Conservation (phyloP, 2,888 invertebrate species). For the Achlya flavicornis region DNA sequence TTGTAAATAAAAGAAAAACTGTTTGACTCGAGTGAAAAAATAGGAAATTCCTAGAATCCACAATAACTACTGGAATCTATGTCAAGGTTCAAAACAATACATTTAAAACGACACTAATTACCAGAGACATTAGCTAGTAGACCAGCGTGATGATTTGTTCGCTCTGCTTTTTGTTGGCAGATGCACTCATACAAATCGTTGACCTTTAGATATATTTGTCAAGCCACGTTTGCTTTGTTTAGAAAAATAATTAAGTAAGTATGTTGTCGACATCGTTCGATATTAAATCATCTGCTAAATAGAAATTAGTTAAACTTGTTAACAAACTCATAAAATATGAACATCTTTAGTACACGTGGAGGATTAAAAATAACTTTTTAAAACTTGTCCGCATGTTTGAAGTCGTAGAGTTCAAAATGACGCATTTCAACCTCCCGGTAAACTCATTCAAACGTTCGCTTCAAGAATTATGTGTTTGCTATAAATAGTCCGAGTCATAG, state of each 20-base stretch:
- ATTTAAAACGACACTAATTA: slow-evolving; percentile 8
- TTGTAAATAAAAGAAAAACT: not conserved
- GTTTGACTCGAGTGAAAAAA: not conserved
- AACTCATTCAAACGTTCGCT: slow-evolving; percentile 10
- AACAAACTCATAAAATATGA: not conserved
- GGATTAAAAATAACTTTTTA: not conserved
- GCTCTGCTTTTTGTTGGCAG: not conserved
- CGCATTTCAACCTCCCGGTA: not conserved
- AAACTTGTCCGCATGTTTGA: not conserved
- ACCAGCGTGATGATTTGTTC: not conserved
- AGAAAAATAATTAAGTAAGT: too few relatives aligned
- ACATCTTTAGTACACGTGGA: not conserved
- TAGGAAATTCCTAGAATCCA: not conserved
- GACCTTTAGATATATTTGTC: slow-evolving; percentile 3
- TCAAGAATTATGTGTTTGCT: slow-evolving; percentile 7
- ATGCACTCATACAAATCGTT: not conserved
- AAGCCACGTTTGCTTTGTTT: not conserved
- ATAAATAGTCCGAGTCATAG: slow-evolving; percentile 8
- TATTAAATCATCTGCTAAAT: too few relatives aligned
- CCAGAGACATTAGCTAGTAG: slow-evolving; percentile 5
- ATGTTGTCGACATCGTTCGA: too few relatives aligned
- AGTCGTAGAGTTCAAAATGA: not conserved
- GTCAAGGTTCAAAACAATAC: slow-evolving; percentile 7
- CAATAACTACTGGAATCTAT: not conserved
- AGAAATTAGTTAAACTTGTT: too few relatives aligned